Conservation (phyloP, 2,113 vertebrate species). For the Seriola rivoliana region DNA sequence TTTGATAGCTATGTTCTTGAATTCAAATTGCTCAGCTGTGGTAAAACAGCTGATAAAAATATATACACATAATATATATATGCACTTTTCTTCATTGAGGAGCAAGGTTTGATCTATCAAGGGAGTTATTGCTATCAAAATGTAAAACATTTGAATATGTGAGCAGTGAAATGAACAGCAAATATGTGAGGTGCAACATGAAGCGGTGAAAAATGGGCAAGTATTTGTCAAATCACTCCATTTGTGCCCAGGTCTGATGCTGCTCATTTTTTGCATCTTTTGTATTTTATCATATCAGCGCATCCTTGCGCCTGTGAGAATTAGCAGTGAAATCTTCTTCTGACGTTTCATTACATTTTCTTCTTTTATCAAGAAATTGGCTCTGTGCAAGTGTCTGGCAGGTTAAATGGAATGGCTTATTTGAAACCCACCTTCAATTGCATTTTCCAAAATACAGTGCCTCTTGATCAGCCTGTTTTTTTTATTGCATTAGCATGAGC, state of each 20-base stretch:
- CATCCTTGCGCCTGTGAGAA: slow-evolving; percentile 48
- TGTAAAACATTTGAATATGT: slow-evolving; percentile 69
- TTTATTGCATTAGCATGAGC: slow-evolving; percentile 47
- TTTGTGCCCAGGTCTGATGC: slow-evolving; percentile 65
- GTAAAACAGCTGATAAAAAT: slow-evolving; percentile 71
- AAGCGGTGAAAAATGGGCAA: slow-evolving; percentile 33
- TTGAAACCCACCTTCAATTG: slow-evolving; percentile 43
- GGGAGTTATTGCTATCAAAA: slow-evolving; percentile 75
- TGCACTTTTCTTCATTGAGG: slow-evolving; percentile 10
- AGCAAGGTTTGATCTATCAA: slow-evolving; percentile 54
- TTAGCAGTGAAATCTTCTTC: slow-evolving; percentile 50
- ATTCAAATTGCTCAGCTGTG: slow-evolving; percentile 74
- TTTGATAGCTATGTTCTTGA: slow-evolving; percentile 62
- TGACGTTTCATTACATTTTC: slow-evolving; percentile 67
- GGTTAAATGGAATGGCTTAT: slow-evolving; percentile 52
- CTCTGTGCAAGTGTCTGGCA: slow-evolving; percentile 37
- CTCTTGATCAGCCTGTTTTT: slow-evolving; percentile 47
- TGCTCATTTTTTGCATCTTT: slow-evolving; percentile 57
- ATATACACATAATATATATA: slow-evolving; percentile 31
- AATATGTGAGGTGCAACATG: slow-evolving; percentile 41
- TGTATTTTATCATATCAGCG: slow-evolving; percentile 58
- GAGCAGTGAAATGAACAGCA: slow-evolving; percentile 59
- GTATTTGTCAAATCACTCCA: slow-evolving; percentile 65
- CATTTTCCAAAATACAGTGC: slow-evolving; percentile 21
- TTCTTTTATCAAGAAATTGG: slow-evolving; percentile 43